Conservation (phyloP, 2,113 vertebrate species). For the Halichoerus grypus region DNA sequence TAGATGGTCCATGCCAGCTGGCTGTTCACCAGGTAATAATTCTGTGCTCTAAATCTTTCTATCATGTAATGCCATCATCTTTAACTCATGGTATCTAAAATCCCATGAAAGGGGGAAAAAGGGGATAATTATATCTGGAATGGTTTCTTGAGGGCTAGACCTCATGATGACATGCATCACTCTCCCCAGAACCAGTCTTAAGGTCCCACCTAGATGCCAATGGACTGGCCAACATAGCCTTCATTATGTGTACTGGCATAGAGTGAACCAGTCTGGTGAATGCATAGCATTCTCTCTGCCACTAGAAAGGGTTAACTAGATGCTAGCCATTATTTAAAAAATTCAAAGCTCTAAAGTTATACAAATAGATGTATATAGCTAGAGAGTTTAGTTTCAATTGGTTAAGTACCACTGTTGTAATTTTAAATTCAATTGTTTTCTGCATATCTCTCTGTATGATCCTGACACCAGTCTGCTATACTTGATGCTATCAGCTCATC, state of each 20-base stretch:
- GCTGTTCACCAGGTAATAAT: background rate
- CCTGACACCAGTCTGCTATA: background rate
- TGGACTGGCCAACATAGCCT: accelerated
- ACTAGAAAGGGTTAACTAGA: background rate
- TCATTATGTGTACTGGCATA: background rate
- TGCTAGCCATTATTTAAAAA: background rate
- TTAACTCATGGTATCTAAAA: background rate
- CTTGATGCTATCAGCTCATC: background rate
- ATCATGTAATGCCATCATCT: background rate
- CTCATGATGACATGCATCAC: background rate
- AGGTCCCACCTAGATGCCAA: background rate
- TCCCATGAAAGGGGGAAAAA: background rate
- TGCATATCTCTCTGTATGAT: background rate
- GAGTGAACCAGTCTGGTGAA: background rate
- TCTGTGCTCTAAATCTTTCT: background rate
- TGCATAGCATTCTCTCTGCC: background rate
- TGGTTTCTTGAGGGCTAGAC: background rate
- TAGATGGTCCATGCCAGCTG: background rate
- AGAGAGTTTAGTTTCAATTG: background rate
- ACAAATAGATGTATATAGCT: background rate
- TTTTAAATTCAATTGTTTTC: constrained; percentile 19
- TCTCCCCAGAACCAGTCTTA: background rate
- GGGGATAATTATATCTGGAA: background rate
- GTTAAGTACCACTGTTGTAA: background rate
- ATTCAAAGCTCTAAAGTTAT: background rate